Percentiles rank a stretch among this genome's conserved stretches.
Conservation (phyloP, 2,888 invertebrate species). For the Acanthoscelides obtectus region DNA sequence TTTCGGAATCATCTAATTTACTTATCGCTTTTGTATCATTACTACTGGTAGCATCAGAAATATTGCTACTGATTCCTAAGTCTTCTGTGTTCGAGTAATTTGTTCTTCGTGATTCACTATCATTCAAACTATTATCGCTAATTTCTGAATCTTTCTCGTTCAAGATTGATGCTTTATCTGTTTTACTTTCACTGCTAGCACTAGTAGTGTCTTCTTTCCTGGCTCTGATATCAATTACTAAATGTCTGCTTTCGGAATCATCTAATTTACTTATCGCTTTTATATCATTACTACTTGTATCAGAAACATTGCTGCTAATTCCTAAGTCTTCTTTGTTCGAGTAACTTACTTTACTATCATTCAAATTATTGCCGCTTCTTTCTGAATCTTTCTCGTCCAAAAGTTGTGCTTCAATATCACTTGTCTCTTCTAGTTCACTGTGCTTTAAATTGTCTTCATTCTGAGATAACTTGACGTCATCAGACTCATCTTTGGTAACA, state of each 20-base stretch:
- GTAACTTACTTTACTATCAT: too few species aligned
- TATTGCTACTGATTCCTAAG: not conserved
- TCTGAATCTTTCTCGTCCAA: too few species aligned
- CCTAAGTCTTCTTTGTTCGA: not conserved
- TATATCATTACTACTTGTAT: not conserved
- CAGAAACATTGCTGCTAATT: not conserved
- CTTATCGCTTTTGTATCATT: not conserved
- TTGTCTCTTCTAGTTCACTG: not conserved
- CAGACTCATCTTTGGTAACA: constrained; percentile 46
- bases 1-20: not conserved
- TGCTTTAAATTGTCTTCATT: not conserved
- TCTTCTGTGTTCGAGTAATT: not conserved
- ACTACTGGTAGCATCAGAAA: not conserved
- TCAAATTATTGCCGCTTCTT: too few species aligned
- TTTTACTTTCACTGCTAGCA: not conserved
- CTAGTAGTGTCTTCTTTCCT: not conserved
- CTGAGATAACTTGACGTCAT: constrained; percentile 13
- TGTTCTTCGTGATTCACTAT: too few species aligned
- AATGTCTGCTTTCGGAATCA: not conserved
- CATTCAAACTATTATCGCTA: too few species aligned
- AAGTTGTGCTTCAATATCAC: too few species aligned
- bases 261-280: not conserved
- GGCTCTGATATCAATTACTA: not conserved
- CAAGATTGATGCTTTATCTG: too few species aligned
- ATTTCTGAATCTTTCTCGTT: too few species aligned